Evolutionary conservation across 2,113 vertebrate species (phyloP), one percentile per base, ranked within the genome.

Genomic region (Lepidothrix coronata): DNA sequence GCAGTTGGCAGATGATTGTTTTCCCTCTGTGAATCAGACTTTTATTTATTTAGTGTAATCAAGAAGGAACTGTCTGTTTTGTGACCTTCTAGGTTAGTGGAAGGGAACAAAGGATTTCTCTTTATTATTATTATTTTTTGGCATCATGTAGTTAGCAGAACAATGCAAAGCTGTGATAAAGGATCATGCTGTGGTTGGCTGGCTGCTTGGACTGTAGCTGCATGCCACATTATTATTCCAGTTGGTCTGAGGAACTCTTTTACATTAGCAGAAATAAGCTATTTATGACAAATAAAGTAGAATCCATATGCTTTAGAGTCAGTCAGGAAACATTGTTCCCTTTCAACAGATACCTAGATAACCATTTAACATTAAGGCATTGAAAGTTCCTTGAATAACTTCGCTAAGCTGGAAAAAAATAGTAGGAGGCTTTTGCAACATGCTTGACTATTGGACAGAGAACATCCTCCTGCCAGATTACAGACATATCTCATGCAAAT

Each of bases 21-120:
- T 95, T 91, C 78, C 95, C 48, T 67, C 89, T 95, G 78, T 97
- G 97, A 98, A 98, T 98, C 97, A 98, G 97, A 97, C 51, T 57
- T 97, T 95, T 96, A 97, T 98, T 98, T 98, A 97, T 98, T 98
- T 97, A 91, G 97, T 97, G 97, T 97, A 98, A 98, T 98, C 97
- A 98, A 98, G 97, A 98, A 98, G 97, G 98, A 98, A 98, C 97
- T 97, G 97, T 95, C 95, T 97, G 97, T 98, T 97, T 98, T 97
- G 89, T 98, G 98, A 98, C 98, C 98, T 98, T 98, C 98, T 95
- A 96, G 75, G 96, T 96, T 97, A 96, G 97, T 96, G 95, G 98
- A 98, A 98, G 96, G 93, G 97, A 98, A 97, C 95, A 97, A 97
- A 97, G 94, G 96, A 96, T 95, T 98, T 97, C 72, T 98, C 97